A percentile compares a stretch with the other conserved stretches of the same genome.
These are phyloP conservation scores for Hypsopygia costalis DNA, from an alignment of 2,888 invertebrate genomes.

Conservation along the genomic window DNA sequence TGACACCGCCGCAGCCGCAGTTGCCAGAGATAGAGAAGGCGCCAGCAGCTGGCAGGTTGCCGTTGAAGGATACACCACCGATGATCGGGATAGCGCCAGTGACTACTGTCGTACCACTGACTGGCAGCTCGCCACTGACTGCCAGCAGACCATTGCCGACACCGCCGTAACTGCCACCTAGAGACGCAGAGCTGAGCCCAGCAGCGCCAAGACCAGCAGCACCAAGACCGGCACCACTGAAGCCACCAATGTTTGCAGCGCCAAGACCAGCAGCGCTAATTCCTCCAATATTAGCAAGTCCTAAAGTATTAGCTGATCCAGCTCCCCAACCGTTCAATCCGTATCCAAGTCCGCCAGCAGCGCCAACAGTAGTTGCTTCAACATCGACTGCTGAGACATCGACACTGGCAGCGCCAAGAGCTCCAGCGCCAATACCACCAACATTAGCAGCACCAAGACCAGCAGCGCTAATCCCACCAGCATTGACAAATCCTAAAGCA, in stretches of 20 bases:
- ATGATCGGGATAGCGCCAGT: constrained; percentile 40
- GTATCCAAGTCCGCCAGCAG: background rate
- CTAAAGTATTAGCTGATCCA: background rate
- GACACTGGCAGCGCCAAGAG: background rate
- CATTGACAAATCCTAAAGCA: background rate
- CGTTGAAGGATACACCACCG: constrained; percentile 40
- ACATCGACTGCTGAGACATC: too few species aligned
- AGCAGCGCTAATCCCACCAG: background rate
- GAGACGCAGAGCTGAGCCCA: constrained; percentile 11
- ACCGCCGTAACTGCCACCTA: constrained; percentile 19
- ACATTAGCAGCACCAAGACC: background rate
- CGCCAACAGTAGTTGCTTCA: background rate
- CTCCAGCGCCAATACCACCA: background rate
- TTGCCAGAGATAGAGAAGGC: constrained; percentile 40
- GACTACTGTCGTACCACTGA: constrained; percentile 28
- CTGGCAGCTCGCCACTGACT: constrained; percentile 14
- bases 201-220: constrained; percentile 5
- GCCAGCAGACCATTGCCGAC: constrained; percentile 10
- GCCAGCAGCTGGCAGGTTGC: constrained; percentile 39
- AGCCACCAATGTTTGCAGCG: background rate
- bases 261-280: constrained; percentile 2
- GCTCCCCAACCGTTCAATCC: background rate
- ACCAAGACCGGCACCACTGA: background rate
- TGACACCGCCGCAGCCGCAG: constrained; percentile 36
- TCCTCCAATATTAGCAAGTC: background rate